These are phyloP conservation scores for Elephantulus edwardii DNA, from an alignment of 2,113 vertebrate species.

Conservation along the genomic window DNA sequence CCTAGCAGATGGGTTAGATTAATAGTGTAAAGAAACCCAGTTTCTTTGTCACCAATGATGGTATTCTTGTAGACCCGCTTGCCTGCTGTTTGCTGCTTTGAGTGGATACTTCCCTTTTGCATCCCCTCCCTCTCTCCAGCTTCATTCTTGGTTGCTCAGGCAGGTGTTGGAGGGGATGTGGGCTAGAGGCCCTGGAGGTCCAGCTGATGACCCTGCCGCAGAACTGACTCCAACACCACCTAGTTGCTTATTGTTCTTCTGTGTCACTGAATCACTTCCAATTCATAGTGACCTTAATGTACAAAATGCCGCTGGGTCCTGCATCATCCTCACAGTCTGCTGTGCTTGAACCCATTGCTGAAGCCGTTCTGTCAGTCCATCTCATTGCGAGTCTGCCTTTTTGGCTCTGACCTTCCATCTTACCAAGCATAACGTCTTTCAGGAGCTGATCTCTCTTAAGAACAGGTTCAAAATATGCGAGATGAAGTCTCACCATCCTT, in stretches of 20 bases:
- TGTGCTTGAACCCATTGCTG: neutral
- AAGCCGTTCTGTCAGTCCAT: neutral
- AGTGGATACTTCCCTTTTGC: neutral
- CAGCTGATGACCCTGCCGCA: neutral
- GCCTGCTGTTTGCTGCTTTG: neutral
- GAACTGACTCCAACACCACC: neutral
- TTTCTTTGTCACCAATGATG: neutral
- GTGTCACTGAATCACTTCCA: neutral
- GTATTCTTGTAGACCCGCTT: neutral
- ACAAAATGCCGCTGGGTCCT: neutral
- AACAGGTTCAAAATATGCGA: neutral
- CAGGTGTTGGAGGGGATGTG: neutral
- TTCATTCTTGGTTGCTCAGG: neutral
- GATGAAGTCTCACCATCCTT: neutral
- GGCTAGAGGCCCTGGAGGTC: neutral
- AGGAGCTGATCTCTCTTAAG: neutral
- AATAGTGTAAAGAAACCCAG: neutral
- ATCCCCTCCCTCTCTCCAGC: neutral
- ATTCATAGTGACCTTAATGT: too few species aligned
- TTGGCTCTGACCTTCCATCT: neutral
- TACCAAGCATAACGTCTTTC: neutral
- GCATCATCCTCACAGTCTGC: neutral
- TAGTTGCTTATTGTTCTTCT: neutral
- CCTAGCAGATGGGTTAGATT: too few species aligned
- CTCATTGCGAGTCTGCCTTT: neutral